Evolutionary conservation across 2,797 vertebrate genomes (phyloP).

Genomic region (Fringilla coelebs): DNA sequence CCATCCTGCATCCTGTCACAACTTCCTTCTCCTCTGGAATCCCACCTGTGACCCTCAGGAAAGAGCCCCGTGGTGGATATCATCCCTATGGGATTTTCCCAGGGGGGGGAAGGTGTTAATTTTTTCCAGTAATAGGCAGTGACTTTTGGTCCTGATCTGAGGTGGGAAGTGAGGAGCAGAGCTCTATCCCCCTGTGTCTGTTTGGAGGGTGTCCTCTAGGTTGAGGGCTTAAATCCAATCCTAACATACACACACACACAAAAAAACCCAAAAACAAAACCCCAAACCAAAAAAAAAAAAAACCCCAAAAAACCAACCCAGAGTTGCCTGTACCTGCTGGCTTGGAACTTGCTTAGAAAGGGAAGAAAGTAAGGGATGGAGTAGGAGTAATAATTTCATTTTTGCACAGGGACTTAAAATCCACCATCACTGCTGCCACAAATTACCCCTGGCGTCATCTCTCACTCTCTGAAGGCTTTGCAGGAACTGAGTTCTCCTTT

Average conservation of each 20-base stretch:
- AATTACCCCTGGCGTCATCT: background rate
- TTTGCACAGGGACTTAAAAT: background rate
- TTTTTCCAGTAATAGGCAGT: fast-evolving
- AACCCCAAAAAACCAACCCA: too few relatives aligned
- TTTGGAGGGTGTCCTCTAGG: background rate
- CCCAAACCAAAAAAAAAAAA: too few relatives aligned
- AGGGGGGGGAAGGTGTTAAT: background rate
- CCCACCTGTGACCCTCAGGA: background rate
- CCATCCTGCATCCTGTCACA: fast-evolving
- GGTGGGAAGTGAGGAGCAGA: background rate
- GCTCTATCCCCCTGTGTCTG: fast-evolving
- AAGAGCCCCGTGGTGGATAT: fast-evolving
- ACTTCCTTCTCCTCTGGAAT: background rate
- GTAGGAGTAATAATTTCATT: background rate
- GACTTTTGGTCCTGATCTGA: background rate
- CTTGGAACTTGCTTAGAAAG: background rate
- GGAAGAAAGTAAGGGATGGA: background rate
- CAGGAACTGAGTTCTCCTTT: background rate
- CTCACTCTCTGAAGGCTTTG: background rate
- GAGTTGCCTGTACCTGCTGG: background rate
- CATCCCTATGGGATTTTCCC: background rate
- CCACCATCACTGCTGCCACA: background rate
- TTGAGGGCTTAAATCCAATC: background rate
- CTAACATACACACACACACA: background rate
- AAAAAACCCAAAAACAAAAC: too few relatives aligned